Evolutionary conservation across 2,797 vertebrate genomes (phyloP), one percentile per base, ranked within the genome.

Genomic region (Rhinophrynus dorsalis): DNA sequence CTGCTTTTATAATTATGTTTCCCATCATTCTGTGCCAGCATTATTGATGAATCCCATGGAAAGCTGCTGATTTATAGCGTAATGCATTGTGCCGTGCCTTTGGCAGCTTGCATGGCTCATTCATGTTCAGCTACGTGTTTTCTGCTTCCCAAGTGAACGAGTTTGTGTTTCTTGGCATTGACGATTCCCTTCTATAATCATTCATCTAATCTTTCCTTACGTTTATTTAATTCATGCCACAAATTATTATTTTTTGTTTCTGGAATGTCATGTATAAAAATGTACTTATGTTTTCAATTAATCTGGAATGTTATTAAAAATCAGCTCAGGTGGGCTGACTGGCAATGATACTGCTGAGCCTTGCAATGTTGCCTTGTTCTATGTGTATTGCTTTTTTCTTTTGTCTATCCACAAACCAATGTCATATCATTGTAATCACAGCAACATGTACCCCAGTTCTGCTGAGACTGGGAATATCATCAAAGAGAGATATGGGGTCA

Each of bases 131-230:
- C 27, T 32, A 27, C 40, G 54, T 67, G 4, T 30, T 68, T 51
- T 29, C 48, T 60, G 66, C 45, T 38, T 68, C 45, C 67, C 56
- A 38, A 30, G 24, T 52, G 24, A 18, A 23, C 17, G 17, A 9
- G 23, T 50, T 60, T 60, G 33, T 38, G 29, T 32, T 68, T 68
- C 56, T 68, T 68, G 67, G 67, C 56, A 52, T 12, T 12, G 20
- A 33, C 10, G 2, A 26, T 59, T 23, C 23, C 12, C 6, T 9
- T 52, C 26, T 13, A 60, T 18, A 42, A 42, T 58, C 30, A 68
- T 38, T 59, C 55, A 59, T 68, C 55, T 68, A 58, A 52, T 52
- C 15, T 32, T 51, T 60, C 32, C 38, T 29, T 24, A n/a, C 21
- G 12, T 30, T 35, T 38, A 27, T 59, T 37, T 45, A 50, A 32